Conservation (phyloP, 2,113 vertebrate genomes). For the Zosterops pallidus region DNA sequence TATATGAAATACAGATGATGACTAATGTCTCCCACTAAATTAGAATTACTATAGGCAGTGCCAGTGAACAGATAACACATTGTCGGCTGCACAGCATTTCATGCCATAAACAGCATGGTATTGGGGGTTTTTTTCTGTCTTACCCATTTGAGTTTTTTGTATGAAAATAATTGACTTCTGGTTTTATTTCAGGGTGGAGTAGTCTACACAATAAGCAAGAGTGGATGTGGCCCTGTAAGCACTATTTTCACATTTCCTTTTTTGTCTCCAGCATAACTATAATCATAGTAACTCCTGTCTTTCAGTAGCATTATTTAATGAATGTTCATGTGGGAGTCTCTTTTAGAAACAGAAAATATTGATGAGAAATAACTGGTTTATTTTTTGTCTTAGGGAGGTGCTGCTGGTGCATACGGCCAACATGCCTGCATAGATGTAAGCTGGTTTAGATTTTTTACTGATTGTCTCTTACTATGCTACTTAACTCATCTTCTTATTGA, state of each 20-base stretch:
- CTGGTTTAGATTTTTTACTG: not conserved
- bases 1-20: not conserved
- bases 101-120: not conserved
- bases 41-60: not conserved
- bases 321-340: not conserved
- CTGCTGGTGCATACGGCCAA: constrained; percentile 4
- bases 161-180: not conserved
- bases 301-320: not conserved
- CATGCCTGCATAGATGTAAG: constrained; percentile 54
- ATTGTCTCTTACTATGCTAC: not conserved
- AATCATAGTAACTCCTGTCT: not conserved
- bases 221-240: constrained; percentile 62
- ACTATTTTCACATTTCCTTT: not conserved
- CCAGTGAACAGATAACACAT: not conserved
- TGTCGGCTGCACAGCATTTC: not conserved
- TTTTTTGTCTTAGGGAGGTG: constrained; percentile 39
- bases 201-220: constrained; percentile 51
- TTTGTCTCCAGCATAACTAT: not conserved
- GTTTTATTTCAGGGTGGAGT: constrained; percentile 35
- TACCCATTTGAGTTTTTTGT: rapidly evolving
- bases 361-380: not conserved
- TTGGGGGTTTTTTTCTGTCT: rapidly evolving
- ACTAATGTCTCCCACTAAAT: not conserved
- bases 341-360: not conserved
- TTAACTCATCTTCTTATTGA: not conserved